Conservation (phyloP, 1,140 invertebrate species). For the Drosophila repletoides region DNA sequence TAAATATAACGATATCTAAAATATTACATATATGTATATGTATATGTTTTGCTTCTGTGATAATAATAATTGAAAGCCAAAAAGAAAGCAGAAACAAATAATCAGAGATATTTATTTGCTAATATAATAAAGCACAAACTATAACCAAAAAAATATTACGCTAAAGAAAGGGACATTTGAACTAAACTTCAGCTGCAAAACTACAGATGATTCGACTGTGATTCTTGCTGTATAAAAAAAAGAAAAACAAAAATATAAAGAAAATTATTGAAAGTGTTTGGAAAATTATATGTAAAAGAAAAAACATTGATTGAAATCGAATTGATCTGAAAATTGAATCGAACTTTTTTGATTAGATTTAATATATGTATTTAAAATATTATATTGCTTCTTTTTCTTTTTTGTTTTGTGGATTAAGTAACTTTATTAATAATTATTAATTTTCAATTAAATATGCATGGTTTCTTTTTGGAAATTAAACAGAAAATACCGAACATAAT, state of each 20-base stretch:
- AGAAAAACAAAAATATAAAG: slow-evolving; percentile 36
- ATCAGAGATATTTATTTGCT: slow-evolving; percentile 19
- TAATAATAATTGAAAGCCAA: background rate
- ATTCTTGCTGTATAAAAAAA: slow-evolving; percentile 61
- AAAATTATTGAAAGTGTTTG: slow-evolving; percentile 16
- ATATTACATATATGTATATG: background rate
- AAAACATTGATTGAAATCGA: background rate
- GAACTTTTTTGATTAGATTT: too few species aligned
- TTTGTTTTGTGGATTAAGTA: slow-evolving; percentile 54
- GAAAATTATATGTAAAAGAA: slow-evolving; percentile 15
- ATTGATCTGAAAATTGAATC: background rate
- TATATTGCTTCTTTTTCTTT: too few species aligned
- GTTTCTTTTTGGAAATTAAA: slow-evolving; percentile 11
- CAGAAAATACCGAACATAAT: slow-evolving; percentile 24
- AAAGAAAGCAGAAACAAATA: slow-evolving; percentile 1
- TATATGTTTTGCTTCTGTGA: background rate
- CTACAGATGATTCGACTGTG: slow-evolving; percentile 56
- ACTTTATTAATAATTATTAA: slow-evolving; percentile 59
- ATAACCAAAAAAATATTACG: background rate
- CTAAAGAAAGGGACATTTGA: background rate
- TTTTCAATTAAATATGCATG: slow-evolving; percentile 53
- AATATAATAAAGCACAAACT: slow-evolving; percentile 5
- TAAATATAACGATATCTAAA: background rate
- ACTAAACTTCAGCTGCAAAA: slow-evolving; percentile 32
- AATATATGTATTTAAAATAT: too few species aligned